Evolutionary conservation across 1,140 invertebrate species (phyloP), one percentile per base, ranked within the genome.

Genomic region (Nixonia krombeini): DNA sequence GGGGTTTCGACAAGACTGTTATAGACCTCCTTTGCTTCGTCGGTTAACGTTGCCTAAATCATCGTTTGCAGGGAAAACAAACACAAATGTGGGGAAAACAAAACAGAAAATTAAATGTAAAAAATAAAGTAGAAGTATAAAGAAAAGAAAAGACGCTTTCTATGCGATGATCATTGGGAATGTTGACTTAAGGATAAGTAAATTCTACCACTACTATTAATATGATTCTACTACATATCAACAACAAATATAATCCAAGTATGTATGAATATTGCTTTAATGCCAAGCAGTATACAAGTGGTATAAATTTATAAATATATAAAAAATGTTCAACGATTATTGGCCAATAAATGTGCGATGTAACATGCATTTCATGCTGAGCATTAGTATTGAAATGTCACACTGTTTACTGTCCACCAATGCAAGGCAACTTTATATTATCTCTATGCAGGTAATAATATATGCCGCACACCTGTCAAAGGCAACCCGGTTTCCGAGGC

Each of bases 21-120:
- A 86, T 98, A 98, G 0, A 95, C 96, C 76, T 94, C 91, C 75
- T 95, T 94, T 23, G 94, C 91, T 73, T 94, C 92, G 64, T 91
- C 90, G n/a, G 91, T 92, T 52, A 94, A 86, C 26, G 90, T 90
- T 2, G 90, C 88, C 92, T 94, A 83, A 78, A 81, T 76, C 81
- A 83, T 59, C 59, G 42, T 61, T 64, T n/a, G n/a, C n/a, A n/a
- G n/a, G 55, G 69, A 52, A 72, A 63, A 67, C 52, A 76, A 73
- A 80, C 72, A 78, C 70, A 71, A 72, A n/a, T n/a, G n/a, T 74
- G 35, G 63, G 71, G 75, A 58, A 79, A 73, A 80, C 61, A 70
- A 83, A 65, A 73, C 70, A 75, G 63, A 71, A 78, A 80, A 67
- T 66, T 73, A 58, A 79, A 78, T 71, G 74, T 76, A 81, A 77